Evolutionary conservation across 2,888 invertebrate species (phyloP).

Genomic region (Augochlorella aurata): DNA sequence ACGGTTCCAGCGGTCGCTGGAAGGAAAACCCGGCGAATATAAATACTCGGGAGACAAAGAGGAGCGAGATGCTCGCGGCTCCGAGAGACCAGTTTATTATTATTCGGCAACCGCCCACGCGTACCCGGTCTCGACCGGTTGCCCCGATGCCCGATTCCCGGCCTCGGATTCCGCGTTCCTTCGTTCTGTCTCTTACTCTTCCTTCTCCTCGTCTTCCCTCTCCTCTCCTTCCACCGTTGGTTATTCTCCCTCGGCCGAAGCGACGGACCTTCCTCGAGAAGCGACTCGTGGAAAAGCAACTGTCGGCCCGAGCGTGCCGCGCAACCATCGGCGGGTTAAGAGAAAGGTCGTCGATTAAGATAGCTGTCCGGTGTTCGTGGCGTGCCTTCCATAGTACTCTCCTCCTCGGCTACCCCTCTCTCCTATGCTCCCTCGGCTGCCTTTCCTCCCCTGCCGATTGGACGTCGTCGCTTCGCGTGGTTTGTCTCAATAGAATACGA

Average conservation of each 20-base stretch:
- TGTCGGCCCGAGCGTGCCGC: slow-evolving; percentile 57
- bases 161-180: slow-evolving; percentile 65
- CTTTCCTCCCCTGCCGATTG: slow-evolving; percentile 25
- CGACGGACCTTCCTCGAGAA: slow-evolving; percentile 43
- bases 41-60: slow-evolving; percentile 54
- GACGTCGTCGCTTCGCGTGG: slow-evolving; percentile 44
- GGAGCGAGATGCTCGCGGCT: slow-evolving; percentile 48
- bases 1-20: not conserved
- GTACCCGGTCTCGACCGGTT: slow-evolving; percentile 65
- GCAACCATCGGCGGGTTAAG: slow-evolving; percentile 70
- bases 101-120: slow-evolving; percentile 79
- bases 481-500: slow-evolving; percentile 56
- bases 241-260: slow-evolving; percentile 21
- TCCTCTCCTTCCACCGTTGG: not conserved
- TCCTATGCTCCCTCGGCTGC: slow-evolving; percentile 16
- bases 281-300: slow-evolving; percentile 53
- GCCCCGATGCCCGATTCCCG: slow-evolving; percentile 48
- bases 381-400: slow-evolving; percentile 56
- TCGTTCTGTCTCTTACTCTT: slow-evolving; percentile 38
- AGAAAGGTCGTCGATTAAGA: slow-evolving; percentile 78
- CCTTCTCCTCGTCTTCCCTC: not conserved
- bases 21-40: slow-evolving; percentile 40
- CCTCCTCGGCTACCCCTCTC: slow-evolving; percentile 25
- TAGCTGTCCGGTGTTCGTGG: slow-evolving; percentile 70
- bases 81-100: slow-evolving; percentile 72